Evolutionary conservation across 1,140 invertebrate species (phyloP), one percentile per base, ranked within the genome.

Genomic region (Melipona quadrifasciata): DNA sequence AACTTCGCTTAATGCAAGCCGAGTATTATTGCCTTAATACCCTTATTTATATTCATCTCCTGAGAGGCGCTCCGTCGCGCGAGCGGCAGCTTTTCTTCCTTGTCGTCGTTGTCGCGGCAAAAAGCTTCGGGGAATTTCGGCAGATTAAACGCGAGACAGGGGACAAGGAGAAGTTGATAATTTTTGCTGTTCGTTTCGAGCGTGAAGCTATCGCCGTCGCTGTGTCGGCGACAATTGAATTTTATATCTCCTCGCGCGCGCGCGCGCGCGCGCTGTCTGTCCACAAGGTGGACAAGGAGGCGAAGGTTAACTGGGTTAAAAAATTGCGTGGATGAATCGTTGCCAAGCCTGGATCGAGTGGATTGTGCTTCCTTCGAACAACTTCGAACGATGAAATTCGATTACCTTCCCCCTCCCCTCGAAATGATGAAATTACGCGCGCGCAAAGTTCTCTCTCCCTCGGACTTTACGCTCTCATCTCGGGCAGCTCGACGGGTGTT

Each of bases 11-110:
- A 75, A 71, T 78, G 64, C 81, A 31, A 57, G 55, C 53, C 55
- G 61, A 55, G 82, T 84, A 84, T 86, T 81, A 84, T 86, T 89
- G 83, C 82, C 76, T 89, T 89, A 85, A 90, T 83, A 73, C 65
- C 81, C 86, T 89, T 90, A 87, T 90, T 89, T 90, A 89, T 89
- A 90, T 90, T 90, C 89, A 87, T 87, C 86, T 68, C 88, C 53
- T 70, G 71, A 53, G 88, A 76, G 81, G 21, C 64, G 47, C 34
- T 47, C 39, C 70, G 55, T 55, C 65, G 65, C 77, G 21, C 77
- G 51, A 21, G 81, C 27, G 77, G 79, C 58, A 31, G 31, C 31
- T 31, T 84, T 85, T 80, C 84, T 80, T 81, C 76, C 64, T 65
- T 65, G 16, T 55, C 55, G 55, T 47, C 58, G 77, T 75, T 11